Conservation (phyloP, 1,140 invertebrate genomes). For the Antheraea pernyi region DNA sequence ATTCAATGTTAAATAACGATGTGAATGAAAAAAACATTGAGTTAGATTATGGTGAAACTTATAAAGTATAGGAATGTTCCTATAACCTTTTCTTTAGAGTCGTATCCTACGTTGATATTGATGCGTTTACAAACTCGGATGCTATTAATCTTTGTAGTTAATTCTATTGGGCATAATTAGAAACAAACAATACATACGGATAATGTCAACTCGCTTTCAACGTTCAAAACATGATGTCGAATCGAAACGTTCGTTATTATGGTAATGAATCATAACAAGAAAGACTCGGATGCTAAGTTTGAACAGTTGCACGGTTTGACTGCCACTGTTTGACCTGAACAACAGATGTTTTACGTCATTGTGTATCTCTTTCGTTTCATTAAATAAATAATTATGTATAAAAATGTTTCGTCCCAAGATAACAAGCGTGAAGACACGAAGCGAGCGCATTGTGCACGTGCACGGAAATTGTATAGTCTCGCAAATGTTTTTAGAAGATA, state of each 20-base stretch:
- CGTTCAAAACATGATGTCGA: neutral
- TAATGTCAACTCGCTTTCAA: neutral
- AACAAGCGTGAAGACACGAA: neutral
- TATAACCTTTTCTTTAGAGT: too few relatives aligned
- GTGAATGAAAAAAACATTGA: too few relatives aligned
- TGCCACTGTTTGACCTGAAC: constrained; percentile 32
- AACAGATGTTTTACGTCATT: constrained; percentile 40
- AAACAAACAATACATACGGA: neutral
- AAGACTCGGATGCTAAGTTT: constrained; percentile 23
- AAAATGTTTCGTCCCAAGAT: constrained; percentile 8
- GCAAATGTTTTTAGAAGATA: too few relatives aligned
- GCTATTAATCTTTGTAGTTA: neutral
- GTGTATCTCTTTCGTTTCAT: constrained; percentile 34
- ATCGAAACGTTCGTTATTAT: neutral
- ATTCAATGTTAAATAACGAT: too few relatives aligned
- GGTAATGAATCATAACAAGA: constrained; percentile 1
- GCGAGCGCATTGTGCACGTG: neutral
- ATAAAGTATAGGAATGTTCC: too few relatives aligned
- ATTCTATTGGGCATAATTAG: neutral
- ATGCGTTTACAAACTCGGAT: neutral
- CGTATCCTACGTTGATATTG: too few relatives aligned
- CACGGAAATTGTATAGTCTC: too few relatives aligned
- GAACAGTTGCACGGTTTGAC: constrained; percentile 40
- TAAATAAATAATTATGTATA: constrained; percentile 2
- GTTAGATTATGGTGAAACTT: too few relatives aligned